Evolutionary conservation across 2,888 invertebrate species (phyloP).

Genomic region (Catonia carolina): DNA sequence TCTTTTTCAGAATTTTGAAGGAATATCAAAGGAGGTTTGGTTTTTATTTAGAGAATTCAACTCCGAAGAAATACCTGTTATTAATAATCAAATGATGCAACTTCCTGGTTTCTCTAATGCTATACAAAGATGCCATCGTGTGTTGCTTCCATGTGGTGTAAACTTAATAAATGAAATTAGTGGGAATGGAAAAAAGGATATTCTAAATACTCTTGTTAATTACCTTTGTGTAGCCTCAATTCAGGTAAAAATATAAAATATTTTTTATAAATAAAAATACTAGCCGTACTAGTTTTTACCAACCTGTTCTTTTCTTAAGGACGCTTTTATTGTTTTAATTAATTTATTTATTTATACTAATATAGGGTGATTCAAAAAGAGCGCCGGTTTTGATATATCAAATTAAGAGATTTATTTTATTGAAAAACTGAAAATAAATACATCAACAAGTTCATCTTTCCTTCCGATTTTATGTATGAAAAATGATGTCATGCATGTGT

Average conservation of each 20-base stretch:
- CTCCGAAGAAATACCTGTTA: constrained; percentile 78
- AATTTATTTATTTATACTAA: too few relatives aligned
- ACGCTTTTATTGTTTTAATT: too few relatives aligned
- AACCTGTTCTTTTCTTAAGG: background rate
- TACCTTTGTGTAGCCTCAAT: constrained; percentile 67
- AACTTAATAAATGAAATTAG: constrained; percentile 58
- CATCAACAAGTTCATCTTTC: too few relatives aligned
- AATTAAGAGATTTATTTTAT: too few relatives aligned
- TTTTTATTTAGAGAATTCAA: constrained; percentile 91
- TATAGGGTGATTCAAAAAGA: too few relatives aligned
- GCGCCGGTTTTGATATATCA: too few relatives aligned
- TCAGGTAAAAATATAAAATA: constrained; percentile 42
- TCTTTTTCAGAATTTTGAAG: constrained; percentile 52
- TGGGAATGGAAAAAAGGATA: constrained; percentile 53
- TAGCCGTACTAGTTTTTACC: too few relatives aligned
- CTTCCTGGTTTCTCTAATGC: constrained; percentile 66
- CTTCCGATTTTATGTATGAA: too few relatives aligned
- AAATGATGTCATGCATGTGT: too few relatives aligned
- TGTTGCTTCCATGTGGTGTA: constrained; percentile 55
- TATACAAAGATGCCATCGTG: constrained; percentile 57
- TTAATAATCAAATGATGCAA: constrained; percentile 69
- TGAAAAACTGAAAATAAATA: too few relatives aligned
- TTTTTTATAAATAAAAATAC: too few relatives aligned
- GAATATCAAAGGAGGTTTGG: constrained; percentile 65
- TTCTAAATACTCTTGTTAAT: constrained; percentile 60